A percentile compares a stretch with the other conserved stretches of the same genome.
Conservation (phyloP, 2,888 invertebrate species). For the Troides helena region DNA sequence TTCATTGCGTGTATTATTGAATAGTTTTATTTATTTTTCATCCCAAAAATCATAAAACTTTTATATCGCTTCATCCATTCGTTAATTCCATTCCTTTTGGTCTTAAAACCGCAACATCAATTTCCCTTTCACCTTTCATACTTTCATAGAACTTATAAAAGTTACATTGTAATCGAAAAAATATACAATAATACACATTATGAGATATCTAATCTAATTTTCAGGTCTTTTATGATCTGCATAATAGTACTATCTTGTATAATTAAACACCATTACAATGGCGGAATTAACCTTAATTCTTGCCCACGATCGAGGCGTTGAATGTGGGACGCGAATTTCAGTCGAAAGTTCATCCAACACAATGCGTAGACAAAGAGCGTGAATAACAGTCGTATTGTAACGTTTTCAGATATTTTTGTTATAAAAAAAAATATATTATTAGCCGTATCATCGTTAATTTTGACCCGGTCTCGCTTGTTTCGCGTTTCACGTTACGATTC, state of each 20-base stretch:
- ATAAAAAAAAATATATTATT: neutral
- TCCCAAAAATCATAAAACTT: too few relatives aligned
- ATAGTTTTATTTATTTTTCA: too few relatives aligned
- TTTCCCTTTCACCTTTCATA: too few relatives aligned
- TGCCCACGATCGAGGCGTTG: slow-evolving; percentile 28
- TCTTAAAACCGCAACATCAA: too few relatives aligned
- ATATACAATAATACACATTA: neutral
- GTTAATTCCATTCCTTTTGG: too few relatives aligned
- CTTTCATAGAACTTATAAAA: too few relatives aligned
- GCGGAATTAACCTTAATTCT: slow-evolving; percentile 38
- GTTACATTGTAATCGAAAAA: too few relatives aligned
- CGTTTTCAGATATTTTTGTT: neutral
- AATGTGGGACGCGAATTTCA: slow-evolving; percentile 35
- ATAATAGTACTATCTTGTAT: neutral
- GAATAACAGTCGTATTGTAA: neutral
- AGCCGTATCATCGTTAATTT: neutral
- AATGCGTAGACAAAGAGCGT: slow-evolving; percentile 2
- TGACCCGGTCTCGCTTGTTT: neutral
- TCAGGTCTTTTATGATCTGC: slow-evolving; percentile 21
- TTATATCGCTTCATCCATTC: too few relatives aligned
- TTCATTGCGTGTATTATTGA: too few relatives aligned
- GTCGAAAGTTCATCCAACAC: slow-evolving; percentile 32
- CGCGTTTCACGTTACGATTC: too few relatives aligned
- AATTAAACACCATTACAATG: slow-evolving; percentile 34
- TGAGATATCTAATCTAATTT: slow-evolving; percentile 1